A percentile compares a stretch with the other conserved stretches of the same genome.
phyloP scores from a whole-genome alignment of 2,113 vertebrate species.

The Zosterops pallidus region DNA sequence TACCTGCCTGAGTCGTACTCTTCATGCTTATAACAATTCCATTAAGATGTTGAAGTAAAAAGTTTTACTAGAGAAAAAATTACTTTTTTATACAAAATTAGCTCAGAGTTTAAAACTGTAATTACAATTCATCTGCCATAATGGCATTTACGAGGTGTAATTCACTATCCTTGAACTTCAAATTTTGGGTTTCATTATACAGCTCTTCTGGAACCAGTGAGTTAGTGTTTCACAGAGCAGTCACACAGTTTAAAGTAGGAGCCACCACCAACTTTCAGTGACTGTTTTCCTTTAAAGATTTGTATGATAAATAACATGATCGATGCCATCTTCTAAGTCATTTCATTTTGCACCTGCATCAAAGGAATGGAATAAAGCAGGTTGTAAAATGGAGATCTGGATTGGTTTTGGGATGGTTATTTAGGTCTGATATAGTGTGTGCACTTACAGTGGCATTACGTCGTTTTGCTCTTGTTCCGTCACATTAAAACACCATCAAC shows the following conservation, averaged over 20 bases:
- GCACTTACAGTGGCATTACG: rapidly evolving
- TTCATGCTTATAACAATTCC: not conserved
- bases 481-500: not conserved
- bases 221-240: not conserved
- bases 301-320: not conserved
- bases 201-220: not conserved
- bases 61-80: not conserved
- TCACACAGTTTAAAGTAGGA: not conserved
- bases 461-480: not conserved
- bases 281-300: not conserved
- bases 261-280: not conserved
- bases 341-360: not conserved
- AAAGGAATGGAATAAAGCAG: not conserved
- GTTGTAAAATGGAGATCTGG: not conserved
- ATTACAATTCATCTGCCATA: not conserved
- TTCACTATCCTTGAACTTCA: not conserved
- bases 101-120: not conserved
- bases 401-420: not conserved
- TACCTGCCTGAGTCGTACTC: not conserved
- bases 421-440: rapidly evolving
- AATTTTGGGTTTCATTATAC: not conserved
- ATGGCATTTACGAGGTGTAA: not conserved
- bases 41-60: not conserved
- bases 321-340: not conserved
- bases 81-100: not conserved